These are phyloP conservation scores for Drosophila azteca DNA, from an alignment of 1,140 invertebrate species.

Conservation along the genomic window DNA sequence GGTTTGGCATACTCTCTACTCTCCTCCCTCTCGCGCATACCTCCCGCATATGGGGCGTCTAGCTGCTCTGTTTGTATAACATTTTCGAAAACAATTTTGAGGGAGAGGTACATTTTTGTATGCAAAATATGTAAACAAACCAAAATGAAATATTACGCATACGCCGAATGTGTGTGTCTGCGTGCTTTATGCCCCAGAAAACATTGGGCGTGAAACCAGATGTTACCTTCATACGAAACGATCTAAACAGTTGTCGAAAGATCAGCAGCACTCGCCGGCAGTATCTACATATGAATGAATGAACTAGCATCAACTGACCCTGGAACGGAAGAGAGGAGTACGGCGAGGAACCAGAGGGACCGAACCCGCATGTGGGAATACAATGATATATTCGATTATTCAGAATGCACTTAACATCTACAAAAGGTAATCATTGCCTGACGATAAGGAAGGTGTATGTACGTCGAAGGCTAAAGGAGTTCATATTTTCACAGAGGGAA, in stretches of 20 bases:
- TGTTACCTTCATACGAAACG: constrained; percentile 39
- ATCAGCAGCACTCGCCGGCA: constrained; percentile 6
- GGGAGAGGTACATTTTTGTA: constrained; percentile 28
- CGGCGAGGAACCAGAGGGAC: too few relatives aligned
- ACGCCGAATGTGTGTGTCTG: constrained; percentile 30
- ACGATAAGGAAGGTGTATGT: too few relatives aligned
- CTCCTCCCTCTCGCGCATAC: constrained; percentile 3
- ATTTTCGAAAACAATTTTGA: constrained; percentile 49
- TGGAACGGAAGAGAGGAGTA: constrained; percentile 12
- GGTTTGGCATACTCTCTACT: constrained; percentile 42
- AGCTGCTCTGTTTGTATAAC: constrained; percentile 22
- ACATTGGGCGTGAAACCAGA: constrained; percentile 21
- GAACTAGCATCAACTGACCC: constrained; percentile 21
- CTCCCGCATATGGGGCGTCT: background rate
- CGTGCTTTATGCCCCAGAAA: constrained; percentile 20
- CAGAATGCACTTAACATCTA: background rate
- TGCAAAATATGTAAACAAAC: constrained; percentile 50
- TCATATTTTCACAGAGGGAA: too few relatives aligned
- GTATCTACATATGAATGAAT: constrained; percentile 45
- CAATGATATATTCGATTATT: too few relatives aligned
- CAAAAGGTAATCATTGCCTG: background rate
- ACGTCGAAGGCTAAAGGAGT: too few relatives aligned
- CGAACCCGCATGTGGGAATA: too few relatives aligned
- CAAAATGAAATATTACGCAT: constrained; percentile 38
- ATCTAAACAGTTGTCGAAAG: constrained; percentile 37